Percentiles rank a stretch among this genome's conserved stretches.
phyloP scores from a whole-genome alignment of 2,797 vertebrate species.

The Nothura maculosa region DNA sequence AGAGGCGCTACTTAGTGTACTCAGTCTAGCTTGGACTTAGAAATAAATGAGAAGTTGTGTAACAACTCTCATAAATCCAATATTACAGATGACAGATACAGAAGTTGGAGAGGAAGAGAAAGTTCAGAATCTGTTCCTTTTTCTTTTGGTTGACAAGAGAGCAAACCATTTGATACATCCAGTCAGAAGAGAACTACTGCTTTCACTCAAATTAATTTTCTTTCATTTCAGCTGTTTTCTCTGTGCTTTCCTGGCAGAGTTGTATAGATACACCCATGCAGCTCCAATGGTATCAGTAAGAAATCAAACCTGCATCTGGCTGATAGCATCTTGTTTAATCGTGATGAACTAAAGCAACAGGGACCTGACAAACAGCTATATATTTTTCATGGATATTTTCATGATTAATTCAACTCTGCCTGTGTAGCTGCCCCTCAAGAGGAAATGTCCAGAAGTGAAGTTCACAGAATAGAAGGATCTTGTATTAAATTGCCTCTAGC shows the following conservation, averaged over 20 bases:
- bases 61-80: neutral
- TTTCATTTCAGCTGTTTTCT: neutral
- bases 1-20: neutral
- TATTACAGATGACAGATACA: neutral
- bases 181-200: neutral
- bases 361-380: neutral
- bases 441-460: slow-evolving; percentile 24
- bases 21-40: neutral
- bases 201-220: neutral
- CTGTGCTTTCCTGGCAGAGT: neutral
- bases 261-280: neutral
- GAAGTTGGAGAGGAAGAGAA: neutral
- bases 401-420: neutral
- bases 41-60: neutral
- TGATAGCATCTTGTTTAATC: neutral
- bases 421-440: neutral
- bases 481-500: neutral
- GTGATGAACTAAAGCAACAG: neutral
- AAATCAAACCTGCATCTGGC: neutral
- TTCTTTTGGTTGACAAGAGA: neutral
- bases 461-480: neutral
- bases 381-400: no score
- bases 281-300: neutral
- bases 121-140: neutral
- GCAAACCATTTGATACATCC: neutral